These are phyloP conservation scores for Benitochromis conjunctus DNA, from an alignment of 2,113 vertebrate genomes.

Conservation along the genomic window DNA sequence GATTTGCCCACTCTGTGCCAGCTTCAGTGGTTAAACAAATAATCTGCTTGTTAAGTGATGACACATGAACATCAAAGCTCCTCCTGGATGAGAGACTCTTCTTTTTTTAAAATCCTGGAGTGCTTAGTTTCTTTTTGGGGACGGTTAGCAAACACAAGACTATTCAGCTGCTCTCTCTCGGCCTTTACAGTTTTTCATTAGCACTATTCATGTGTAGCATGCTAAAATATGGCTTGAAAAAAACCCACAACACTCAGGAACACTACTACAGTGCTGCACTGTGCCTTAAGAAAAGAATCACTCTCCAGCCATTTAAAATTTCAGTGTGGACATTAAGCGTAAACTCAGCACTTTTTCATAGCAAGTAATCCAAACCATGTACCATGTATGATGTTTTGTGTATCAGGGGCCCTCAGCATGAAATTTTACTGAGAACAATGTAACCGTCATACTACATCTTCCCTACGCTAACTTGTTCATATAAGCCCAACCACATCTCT, in stretches of 20 bases:
- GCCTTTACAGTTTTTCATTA: neutral
- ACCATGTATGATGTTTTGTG: too few species aligned
- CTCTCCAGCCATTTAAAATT: neutral
- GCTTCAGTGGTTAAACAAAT: neutral
- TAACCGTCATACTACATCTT: too few species aligned
- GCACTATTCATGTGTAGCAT: neutral
- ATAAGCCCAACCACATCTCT: neutral
- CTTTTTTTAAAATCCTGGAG: neutral
- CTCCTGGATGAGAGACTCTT: neutral
- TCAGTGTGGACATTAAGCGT: too few species aligned
- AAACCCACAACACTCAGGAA: neutral
- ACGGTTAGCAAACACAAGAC: neutral
- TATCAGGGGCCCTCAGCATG: too few species aligned
- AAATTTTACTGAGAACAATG: too few species aligned
- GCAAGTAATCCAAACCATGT: too few species aligned
- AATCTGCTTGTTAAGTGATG: neutral
- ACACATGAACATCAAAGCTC: neutral
- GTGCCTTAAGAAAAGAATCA: neutral
- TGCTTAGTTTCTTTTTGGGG: neutral
- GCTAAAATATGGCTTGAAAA: neutral
- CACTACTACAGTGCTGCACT: neutral
- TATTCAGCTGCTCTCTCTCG: neutral
- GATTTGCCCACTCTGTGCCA: neutral
- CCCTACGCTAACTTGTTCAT: too few species aligned
- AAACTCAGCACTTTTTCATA: too few species aligned